Conservation (phyloP, 30 jellyfish, hydroid and myxozoan genomes). For the Chironex yamaguchii region DNA sequence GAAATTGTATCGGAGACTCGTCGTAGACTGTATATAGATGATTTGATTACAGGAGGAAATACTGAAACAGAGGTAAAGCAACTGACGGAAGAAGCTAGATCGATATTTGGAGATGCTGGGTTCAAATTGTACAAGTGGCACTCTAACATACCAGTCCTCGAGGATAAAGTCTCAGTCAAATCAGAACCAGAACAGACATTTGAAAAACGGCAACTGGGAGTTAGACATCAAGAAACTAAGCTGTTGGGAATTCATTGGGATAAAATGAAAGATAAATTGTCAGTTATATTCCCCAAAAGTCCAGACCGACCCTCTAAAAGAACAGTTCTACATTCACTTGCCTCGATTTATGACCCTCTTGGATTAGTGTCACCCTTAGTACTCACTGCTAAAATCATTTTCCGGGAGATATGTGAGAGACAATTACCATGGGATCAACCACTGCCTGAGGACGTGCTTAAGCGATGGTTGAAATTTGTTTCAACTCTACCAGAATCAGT, state of each 20-base stretch:
- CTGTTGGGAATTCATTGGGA: constrained; percentile 77
- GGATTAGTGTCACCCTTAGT: constrained; percentile 67
- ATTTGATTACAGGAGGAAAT: constrained; percentile 60
- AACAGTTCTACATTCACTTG: constrained; percentile 44
- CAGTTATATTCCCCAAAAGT: constrained; percentile 49
- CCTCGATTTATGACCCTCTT: constrained; percentile 64
- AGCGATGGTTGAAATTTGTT: constrained; percentile 58
- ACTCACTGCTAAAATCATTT: constrained; percentile 45
- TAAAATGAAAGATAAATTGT: constrained; percentile 45
- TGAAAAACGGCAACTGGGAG: constrained; percentile 75
- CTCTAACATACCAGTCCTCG: constrained; percentile 43
- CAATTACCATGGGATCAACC: constrained; percentile 68
- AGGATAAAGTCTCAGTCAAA: neutral
- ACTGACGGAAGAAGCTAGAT: too few relatives aligned
- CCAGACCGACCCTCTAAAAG: constrained; percentile 27
- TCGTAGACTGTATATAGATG: constrained; percentile 69
- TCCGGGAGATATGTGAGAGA: constrained; percentile 65
- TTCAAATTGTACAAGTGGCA: constrained; percentile 75
- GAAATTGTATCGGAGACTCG: constrained; percentile 18
- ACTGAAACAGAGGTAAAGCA: constrained; percentile 18
- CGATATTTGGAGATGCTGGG: constrained; percentile 49
- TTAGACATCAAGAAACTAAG: constrained; percentile 44
- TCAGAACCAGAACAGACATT: constrained; percentile 27
- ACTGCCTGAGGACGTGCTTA: constrained; percentile 41
- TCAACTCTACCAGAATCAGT: neutral